Evolutionary conservation across 2,888 invertebrate species (phyloP).

Genomic region (Acrobasis suavella): DNA sequence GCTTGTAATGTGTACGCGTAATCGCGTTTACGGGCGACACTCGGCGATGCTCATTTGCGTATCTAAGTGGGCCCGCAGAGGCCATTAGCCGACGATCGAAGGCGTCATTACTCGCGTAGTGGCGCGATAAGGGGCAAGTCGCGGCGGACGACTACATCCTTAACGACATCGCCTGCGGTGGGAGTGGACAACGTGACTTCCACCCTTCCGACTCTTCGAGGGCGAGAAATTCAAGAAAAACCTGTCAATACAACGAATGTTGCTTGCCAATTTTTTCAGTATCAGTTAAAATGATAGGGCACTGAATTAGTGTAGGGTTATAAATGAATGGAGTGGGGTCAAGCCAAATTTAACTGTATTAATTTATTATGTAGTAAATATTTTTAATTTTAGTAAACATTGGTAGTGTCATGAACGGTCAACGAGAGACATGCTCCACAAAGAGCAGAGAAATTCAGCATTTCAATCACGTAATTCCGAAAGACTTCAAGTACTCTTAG

Average conservation of each 20-base stretch:
- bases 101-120: constrained; percentile 77
- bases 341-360: too few species aligned
- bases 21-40: constrained; percentile 54
- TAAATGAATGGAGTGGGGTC: too few species aligned
- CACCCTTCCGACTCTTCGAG: constrained; percentile 35
- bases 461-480: too few species aligned
- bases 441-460: too few species aligned
- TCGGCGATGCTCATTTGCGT: constrained; percentile 80
- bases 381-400: too few species aligned
- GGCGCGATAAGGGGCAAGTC: constrained; percentile 68
- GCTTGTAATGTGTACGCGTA: constrained; percentile 54
- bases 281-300: too few species aligned
- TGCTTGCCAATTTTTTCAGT: background rate
- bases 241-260: background rate
- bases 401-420: too few species aligned
- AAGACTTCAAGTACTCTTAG: too few species aligned
- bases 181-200: constrained; percentile 66
- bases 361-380: too few species aligned
- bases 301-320: too few species aligned
- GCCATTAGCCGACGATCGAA: constrained; percentile 80
- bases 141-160: constrained; percentile 55
- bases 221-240: constrained; percentile 6
- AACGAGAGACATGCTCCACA: too few species aligned
- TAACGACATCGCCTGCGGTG: constrained; percentile 64
- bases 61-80: constrained; percentile 78